Evolutionary conservation across 2,113 vertebrate genomes (phyloP).

Genomic region (Haemorhous mexicanus): DNA sequence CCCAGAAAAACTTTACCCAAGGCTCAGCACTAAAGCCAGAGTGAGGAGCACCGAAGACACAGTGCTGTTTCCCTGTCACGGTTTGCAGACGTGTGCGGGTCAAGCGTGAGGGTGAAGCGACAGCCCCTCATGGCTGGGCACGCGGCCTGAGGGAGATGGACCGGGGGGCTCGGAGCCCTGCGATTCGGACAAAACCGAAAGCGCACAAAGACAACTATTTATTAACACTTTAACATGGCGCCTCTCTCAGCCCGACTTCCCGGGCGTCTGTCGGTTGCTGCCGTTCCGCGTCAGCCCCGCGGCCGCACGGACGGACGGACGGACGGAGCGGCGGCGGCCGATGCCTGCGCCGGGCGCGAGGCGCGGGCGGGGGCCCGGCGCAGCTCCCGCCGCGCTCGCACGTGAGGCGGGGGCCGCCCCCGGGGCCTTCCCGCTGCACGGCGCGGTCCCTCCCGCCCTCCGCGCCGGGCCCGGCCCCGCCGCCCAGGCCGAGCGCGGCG

Average conservation of each 20-base stretch:
- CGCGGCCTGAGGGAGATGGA: fast-evolving
- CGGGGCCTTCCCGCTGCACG: too few species aligned
- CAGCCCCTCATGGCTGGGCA: neutral
- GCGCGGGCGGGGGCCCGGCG: too few species aligned
- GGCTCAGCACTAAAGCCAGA: neutral
- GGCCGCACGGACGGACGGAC: neutral
- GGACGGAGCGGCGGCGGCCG: neutral
- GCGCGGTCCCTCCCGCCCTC: too few species aligned
- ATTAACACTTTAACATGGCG: constrained; percentile 1
- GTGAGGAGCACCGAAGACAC: fast-evolving
- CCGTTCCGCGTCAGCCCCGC: neutral
- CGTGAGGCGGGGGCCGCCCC: too few species aligned
- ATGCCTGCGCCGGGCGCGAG: too few species aligned
- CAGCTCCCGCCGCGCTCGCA: too few species aligned
- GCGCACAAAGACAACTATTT: neutral
- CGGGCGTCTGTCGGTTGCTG: fast-evolving
- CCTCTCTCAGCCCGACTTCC: neutral
- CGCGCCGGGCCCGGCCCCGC: too few species aligned
- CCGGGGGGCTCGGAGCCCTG: neutral
- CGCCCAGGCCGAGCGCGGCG: too few species aligned
- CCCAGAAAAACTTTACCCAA: neutral
- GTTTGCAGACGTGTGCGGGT: fast-evolving
- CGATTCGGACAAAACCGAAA: neutral
- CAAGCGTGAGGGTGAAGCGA: neutral
- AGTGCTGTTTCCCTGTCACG: fast-evolving